Evolutionary conservation across 1,140 invertebrate genomes (phyloP).

Genomic region (Druon quercuslanigerum): DNA sequence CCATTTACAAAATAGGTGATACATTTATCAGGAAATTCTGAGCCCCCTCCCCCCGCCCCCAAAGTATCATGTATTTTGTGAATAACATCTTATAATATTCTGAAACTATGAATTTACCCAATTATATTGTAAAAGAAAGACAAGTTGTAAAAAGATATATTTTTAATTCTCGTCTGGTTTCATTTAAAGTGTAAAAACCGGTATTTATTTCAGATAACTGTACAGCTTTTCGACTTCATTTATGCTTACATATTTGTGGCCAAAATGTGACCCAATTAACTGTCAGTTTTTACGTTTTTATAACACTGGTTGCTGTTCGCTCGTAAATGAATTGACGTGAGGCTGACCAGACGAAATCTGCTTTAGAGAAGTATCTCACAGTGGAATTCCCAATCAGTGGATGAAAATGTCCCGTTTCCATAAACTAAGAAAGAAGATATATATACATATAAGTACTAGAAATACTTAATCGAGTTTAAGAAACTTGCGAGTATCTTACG

Average conservation of each 20-base stretch:
- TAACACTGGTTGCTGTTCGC: not conserved
- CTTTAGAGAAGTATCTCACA: not conserved
- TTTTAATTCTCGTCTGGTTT: not conserved
- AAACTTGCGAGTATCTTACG: not conserved
- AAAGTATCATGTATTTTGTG: no score
- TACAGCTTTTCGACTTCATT: slow-evolving; percentile 8
- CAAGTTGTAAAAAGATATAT: not conserved
- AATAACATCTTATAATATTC: no score
- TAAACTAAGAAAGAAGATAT: not conserved
- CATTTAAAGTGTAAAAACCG: not conserved
- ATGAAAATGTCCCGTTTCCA: not conserved
- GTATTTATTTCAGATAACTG: slow-evolving; percentile 9
- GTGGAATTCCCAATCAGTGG: not conserved
- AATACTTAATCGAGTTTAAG: not conserved
- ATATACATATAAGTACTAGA: no score
- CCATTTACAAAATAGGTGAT: no score
- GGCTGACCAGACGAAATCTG: not conserved
- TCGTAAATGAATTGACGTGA: not conserved
- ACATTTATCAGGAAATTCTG: no score
- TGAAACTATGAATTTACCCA: no score
- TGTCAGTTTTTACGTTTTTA: not conserved
- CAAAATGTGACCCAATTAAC: not conserved
- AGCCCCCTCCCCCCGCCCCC: no score
- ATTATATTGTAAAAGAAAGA: no score
- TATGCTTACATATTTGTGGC: not conserved